These are phyloP conservation scores for Halcyon senegalensis DNA, from an alignment of 2,113 vertebrate genomes.

Conservation along the genomic window DNA sequence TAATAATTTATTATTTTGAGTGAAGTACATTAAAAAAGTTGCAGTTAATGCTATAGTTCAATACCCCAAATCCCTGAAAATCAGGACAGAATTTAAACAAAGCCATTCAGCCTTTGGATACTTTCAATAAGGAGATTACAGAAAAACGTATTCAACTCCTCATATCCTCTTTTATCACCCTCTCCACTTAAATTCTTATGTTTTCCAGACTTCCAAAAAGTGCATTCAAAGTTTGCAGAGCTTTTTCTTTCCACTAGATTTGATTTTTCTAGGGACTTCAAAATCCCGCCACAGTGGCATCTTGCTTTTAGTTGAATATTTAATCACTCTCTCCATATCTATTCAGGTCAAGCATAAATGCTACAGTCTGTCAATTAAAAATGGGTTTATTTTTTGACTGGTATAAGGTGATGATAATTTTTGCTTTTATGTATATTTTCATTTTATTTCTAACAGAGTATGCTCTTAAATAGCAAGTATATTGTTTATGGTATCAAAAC, in stretches of 20 bases:
- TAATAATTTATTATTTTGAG: conserved; percentile 2
- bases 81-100: neutral
- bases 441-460: neutral
- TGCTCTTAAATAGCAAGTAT: neutral
- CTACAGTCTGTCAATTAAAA: neutral
- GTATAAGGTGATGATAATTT: neutral
- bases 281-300: neutral
- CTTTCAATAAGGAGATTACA: neutral
- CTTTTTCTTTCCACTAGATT: neutral
- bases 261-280: neutral
- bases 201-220: neutral
- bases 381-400: neutral
- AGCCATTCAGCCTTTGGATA: neutral
- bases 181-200: neutral
- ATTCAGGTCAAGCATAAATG: neutral
- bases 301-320: neutral
- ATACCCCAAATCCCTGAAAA: neutral
- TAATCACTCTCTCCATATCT: neutral
- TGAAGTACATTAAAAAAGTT: neutral
- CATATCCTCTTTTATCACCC: neutral
- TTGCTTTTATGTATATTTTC: neutral
- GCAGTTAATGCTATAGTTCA: neutral
- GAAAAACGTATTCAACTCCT: neutral
- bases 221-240: neutral
- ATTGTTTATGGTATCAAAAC: neutral